Base-by-base conservation (phyloP, 2,113 vertebrate genomes). In the Hoplias malabaricus region DNA sequence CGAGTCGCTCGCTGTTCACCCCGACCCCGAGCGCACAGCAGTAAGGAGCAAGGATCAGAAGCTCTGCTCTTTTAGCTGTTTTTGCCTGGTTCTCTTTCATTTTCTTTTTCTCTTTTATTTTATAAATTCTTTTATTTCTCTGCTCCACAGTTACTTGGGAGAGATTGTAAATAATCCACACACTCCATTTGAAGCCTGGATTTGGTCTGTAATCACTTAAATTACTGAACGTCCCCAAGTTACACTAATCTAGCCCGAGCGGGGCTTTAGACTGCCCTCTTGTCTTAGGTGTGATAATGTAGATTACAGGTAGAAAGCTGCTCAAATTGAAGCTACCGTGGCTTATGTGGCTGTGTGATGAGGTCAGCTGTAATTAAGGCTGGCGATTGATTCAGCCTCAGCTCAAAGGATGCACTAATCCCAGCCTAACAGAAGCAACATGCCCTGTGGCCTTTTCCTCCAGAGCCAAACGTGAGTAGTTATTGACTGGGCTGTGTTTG, bases 291-390 rank as follows among this genome's bases (percentile, higher is more conserved):
- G 73, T 36, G 5, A 40, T 40, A 57, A 14, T 68, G 57, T 29
- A 34, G 65, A 71, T 83, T 83, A 57, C 72, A 65, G 78, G 59
- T 59, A 61, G 43, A 40, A 66, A 69, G 68, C 46, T 53, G 21
- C 23, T 77, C 70, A 56, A 67, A 72, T 27, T 43, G 69, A 72
- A 76, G 31, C 59, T 73, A n/a, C 54, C 69, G 9, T 40, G 61
- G 56, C 50, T 50, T 69, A 40, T 31, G 69, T 57, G 31, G 36
- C 61, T 40, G 14, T 13, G 69, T 36, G 73, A 72, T 77, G 76
- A 75, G 66, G 74, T 67, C 29, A 57, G 63, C 36, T 81, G 70
- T 81, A 84, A 84, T 86, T 84, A 84, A 57, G 11, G 42, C 73
- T 71, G 25, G 11, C 5, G 46, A 77, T 82, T 75, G 78, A 84